Percentiles rank a stretch among this genome's conserved stretches.
Conservation (phyloP, 2,888 invertebrate genomes). For the Eupithecia subfuscata region DNA sequence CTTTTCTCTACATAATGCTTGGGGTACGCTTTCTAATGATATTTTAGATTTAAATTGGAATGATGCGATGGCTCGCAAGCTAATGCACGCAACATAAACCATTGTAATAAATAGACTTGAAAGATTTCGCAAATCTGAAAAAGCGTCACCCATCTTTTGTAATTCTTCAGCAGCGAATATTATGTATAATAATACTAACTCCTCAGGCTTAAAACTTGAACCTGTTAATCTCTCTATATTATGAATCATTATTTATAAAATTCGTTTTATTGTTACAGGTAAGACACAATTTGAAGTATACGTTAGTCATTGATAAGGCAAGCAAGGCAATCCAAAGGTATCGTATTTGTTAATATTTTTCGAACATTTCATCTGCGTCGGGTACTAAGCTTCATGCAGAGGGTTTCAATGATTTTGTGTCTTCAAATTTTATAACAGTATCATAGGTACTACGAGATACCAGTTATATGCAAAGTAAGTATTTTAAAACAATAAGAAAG, state of each 20-base stretch:
- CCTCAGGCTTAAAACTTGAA: no score
- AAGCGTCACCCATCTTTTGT: not conserved
- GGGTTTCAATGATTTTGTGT: not conserved
- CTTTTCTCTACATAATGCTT: slow-evolving; percentile 26
- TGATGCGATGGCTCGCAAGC: slow-evolving; percentile 19
- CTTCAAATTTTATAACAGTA: not conserved
- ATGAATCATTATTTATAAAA: slow-evolving; percentile 22
- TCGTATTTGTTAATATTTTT: slow-evolving; percentile 10
- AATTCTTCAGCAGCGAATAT: not conserved
- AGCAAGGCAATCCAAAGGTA: slow-evolving; percentile 21
- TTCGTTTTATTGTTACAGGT: slow-evolving; percentile 62
- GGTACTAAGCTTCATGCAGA: not conserved
- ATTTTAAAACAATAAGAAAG: not conserved
- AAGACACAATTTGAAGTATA: slow-evolving; percentile 44
- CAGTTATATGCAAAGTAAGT: not conserved
- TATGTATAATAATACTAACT: no score
- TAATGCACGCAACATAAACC: slow-evolving; percentile 24
- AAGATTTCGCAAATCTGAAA: slow-evolving; percentile 12
- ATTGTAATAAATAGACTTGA: not conserved
- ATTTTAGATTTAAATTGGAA: slow-evolving; percentile 28
- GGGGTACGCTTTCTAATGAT: slow-evolving; percentile 33
- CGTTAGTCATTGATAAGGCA: slow-evolving; percentile 9
- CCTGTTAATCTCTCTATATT: not conserved
- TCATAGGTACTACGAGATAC: not conserved
- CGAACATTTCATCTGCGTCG: not conserved